Evolutionary conservation across 2,113 vertebrate species (phyloP).

Genomic region (Epinephelus lanceolatus): DNA sequence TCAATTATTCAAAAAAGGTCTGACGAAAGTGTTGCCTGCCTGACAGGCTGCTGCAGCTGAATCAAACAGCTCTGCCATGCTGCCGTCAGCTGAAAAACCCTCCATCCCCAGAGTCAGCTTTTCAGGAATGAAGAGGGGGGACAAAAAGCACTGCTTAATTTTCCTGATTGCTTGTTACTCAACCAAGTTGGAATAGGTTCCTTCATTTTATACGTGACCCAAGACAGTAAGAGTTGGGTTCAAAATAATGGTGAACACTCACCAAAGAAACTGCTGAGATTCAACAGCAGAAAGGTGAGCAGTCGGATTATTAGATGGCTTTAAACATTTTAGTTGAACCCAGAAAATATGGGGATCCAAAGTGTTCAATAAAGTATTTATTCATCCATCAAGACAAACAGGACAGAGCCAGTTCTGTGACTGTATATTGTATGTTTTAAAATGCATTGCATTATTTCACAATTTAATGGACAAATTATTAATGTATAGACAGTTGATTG

Average conservation of each 20-base stretch:
- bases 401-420: not conserved
- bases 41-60: conserved; percentile 66
- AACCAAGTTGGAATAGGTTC: conserved; percentile 11
- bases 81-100: conserved; percentile 65
- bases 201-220: conserved; percentile 4
- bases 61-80: conserved; percentile 62
- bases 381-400: not conserved
- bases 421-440: not conserved
- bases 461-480: not conserved
- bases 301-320: not conserved
- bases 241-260: not conserved
- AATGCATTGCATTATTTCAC: not conserved
- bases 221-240: not conserved
- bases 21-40: conserved; percentile 58
- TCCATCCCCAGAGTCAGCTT: conserved; percentile 65
- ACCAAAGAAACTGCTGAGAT: not conserved
- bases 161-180: conserved; percentile 58
- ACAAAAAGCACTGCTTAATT: conserved; percentile 40
- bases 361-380: not conserved
- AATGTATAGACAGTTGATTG: not conserved
- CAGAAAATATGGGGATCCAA: not conserved
- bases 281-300: not conserved
- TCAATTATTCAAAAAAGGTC: conserved; percentile 75
- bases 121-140: conserved; percentile 47
- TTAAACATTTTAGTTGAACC: not conserved